Evolutionary conservation across 2,888 invertebrate genomes (phyloP), one percentile per base, ranked within the genome.

Genomic region (Stramonita haemastoma): DNA sequence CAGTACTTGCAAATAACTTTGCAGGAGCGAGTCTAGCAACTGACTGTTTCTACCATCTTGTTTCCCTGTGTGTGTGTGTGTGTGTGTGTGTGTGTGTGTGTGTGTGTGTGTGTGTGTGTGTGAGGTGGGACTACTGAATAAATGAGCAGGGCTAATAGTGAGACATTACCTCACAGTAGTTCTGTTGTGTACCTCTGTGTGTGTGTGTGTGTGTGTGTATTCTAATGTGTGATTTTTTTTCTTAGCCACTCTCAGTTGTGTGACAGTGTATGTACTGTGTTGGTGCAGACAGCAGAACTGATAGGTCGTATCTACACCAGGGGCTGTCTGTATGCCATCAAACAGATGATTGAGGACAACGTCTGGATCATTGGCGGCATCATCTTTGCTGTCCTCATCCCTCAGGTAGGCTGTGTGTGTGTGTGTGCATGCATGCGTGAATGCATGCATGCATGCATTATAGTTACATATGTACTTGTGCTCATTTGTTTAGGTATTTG

Each of bases 371-470:
- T 91, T 46, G 90, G 91, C 19, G 91, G 91, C 60, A 66, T 83
- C 32, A 70, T 91, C 77, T 66, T 93, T n/a, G 93, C 91, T 4
- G 91, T 93, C n/a, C 89, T 93, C 36, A 87, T 93, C 22, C 93
- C 93, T 66, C 93, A 93, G 93, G 93, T 93, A 15, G n/a, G 11
- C 46, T 86, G 5, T n/a, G 57, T 56, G 56, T n/a, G 60, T 32
- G 81, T 29, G 6, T n/a, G 34, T 56, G n/a, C 56, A 11, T 85
- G 46, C 56, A 26, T 56, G 84, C 26, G 34, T 56, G 83, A n/a
- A n/a, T 83, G 83, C 32, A 6, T 34, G 77, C 5, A 34, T 79
- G 34, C n/a, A 17, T 79, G 34, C 32, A 32, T 34, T 66, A 26
- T 19, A 46, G 46, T 46, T 46, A 46, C 46, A 46, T 46, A 46